These are phyloP conservation scores for Ciconia boyciana DNA, from an alignment of 2,113 vertebrate species.

Conservation along the genomic window DNA sequence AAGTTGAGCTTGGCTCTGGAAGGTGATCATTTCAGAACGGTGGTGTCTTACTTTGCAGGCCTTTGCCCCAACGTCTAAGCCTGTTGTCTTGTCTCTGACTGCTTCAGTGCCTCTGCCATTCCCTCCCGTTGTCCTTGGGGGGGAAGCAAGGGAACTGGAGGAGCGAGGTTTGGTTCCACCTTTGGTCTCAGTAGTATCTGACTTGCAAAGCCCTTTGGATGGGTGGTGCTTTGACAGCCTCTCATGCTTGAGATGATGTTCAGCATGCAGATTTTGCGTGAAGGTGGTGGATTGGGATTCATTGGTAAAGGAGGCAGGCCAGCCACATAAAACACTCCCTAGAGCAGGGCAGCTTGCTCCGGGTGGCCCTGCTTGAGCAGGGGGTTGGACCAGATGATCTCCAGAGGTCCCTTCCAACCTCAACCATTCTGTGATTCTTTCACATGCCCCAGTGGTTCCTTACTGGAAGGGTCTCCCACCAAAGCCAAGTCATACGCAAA, in stretches of 20 bases:
- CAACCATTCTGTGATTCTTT: neutral
- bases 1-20: neutral
- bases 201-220: neutral
- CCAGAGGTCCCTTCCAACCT: neutral
- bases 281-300: neutral
- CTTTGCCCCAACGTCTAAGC: neutral
- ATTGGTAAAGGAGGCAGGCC: neutral
- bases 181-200: neutral
- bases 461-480: neutral
- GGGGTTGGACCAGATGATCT: neutral
- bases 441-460: neutral
- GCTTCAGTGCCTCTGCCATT: neutral
- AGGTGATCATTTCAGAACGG: neutral
- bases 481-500: neutral
- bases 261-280: neutral
- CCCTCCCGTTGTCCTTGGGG: rapidly evolving
- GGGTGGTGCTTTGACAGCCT: neutral
- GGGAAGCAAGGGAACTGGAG: neutral
- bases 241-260: neutral
- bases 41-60: neutral
- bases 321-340: neutral
- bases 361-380: neutral
- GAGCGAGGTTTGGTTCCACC: neutral
- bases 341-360: neutral
- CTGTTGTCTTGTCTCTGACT: neutral